Conservation (phyloP, 1,140 invertebrate genomes). For the Cephus cinctus region DNA sequence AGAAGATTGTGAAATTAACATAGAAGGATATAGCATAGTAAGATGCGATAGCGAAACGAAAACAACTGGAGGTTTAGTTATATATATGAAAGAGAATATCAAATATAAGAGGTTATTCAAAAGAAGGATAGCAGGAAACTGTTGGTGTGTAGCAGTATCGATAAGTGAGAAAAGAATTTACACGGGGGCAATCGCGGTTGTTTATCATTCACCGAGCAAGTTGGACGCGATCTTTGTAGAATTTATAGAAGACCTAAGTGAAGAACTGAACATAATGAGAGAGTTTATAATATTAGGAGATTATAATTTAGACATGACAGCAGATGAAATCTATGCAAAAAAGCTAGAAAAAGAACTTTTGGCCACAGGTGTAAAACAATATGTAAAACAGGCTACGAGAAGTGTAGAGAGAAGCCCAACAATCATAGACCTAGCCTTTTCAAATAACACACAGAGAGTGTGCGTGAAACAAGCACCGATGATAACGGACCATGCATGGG, state of each 20-base stretch:
- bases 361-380: background rate
- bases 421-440: too few species aligned
- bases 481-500: too few species aligned
- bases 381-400: background rate
- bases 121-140: background rate
- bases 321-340: background rate
- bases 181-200: background rate
- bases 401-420: background rate
- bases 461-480: too few species aligned
- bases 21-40: conserved; percentile 8
- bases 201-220: conserved; percentile 16
- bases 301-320: conserved; percentile 9
- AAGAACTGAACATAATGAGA: background rate
- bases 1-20: conserved; percentile 5
- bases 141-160: background rate
- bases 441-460: too few species aligned
- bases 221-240: conserved; percentile 11
- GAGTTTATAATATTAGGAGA: background rate
- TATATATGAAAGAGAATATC: conserved; percentile 13
- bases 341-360: conserved; percentile 5
- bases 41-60: conserved; percentile 4
- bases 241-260: too few species aligned
- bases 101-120: background rate
- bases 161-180: too few species aligned
- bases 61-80: conserved; percentile 14